Percentiles rank a stretch among this genome's conserved stretches.
Conservation (phyloP, 2,797 vertebrate genomes). For the Sebastes miniatus region DNA sequence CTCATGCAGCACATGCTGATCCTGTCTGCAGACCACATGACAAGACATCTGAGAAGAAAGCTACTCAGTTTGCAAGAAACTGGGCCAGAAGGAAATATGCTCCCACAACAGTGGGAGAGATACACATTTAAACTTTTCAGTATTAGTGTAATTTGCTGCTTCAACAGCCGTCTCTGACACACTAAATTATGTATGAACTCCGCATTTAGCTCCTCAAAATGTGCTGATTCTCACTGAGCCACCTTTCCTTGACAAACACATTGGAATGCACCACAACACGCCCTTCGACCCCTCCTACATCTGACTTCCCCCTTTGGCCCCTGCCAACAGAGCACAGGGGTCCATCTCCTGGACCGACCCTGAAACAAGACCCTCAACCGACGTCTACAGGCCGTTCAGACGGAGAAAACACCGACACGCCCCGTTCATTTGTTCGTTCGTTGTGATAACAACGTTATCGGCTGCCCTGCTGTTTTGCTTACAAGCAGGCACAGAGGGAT, state of each 20-base stretch:
- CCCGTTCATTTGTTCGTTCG: background rate
- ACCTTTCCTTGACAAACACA: background rate
- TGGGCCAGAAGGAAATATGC: no score
- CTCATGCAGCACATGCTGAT: background rate
- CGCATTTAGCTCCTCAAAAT: background rate
- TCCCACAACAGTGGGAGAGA: background rate
- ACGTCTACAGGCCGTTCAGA: background rate
- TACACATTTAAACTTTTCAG: background rate
- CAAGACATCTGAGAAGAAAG: background rate
- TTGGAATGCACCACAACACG: slow-evolving; percentile 25
- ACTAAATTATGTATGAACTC: background rate
- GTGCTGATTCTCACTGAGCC: background rate
- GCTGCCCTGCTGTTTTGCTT: background rate
- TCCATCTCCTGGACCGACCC: background rate
- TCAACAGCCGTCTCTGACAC: background rate
- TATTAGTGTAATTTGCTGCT: no score
- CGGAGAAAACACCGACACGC: background rate
- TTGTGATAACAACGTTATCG: background rate
- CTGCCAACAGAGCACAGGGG: background rate
- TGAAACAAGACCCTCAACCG: background rate
- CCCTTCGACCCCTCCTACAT: slow-evolving; percentile 26
- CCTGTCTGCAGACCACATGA: background rate
- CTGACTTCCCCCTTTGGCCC: slow-evolving; percentile 25
- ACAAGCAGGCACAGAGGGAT: background rate
- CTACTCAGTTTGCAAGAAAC: background rate